Evolutionary conservation across 2,113 vertebrate genomes (phyloP), one percentile per base, ranked within the genome.

Genomic region (Helogale parvula): DNA sequence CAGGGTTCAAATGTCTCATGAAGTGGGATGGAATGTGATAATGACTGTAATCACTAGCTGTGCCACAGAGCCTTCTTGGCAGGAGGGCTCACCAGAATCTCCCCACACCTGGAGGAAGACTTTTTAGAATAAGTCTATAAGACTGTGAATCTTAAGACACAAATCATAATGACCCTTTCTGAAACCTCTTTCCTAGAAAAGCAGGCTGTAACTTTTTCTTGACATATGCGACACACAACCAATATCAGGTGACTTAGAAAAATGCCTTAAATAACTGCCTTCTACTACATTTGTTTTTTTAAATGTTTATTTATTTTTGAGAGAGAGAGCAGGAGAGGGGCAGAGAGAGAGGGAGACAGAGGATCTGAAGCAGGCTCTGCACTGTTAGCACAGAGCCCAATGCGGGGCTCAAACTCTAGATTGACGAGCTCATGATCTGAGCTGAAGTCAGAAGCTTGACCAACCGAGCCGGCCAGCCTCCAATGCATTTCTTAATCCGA

Each of bases 221-320:
- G 88, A 94, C 27, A 93, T 15, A 29, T 86, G 35, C 35, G 21
- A 90, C 29, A 88, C 63, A 92, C 14, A 95, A 82, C 25, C 88
- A 82, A 66, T 69, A 52, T 83, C 66, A 72, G 82, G 12, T 80
- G 35, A 77, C 63, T 94, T 96, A 60, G 93, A 93, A 94, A 97
- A 92, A 94, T 38, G n/a, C 35, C 45, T 97, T 92, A 94, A 89
- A 69, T 86, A 95, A 97, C 86, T 88, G 27, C 68, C 33, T 41
- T 93, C 63, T 77, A 41, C 25, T 72, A 25, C 15, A 87, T 97
- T 95, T 95, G 77, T 95, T 94, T 57, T 54, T 57, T 57, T 57
- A 19, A 57, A 19, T 57, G 54, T 57, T 57, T 7, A 57, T 57
- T 57, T 57, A 57, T 57, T 57, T 19, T 57, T 57, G 54, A 57